Evolutionary conservation across 92 coral and sea anemone species (phyloP).

Genomic region (Epizoanthus ramosus): DNA sequence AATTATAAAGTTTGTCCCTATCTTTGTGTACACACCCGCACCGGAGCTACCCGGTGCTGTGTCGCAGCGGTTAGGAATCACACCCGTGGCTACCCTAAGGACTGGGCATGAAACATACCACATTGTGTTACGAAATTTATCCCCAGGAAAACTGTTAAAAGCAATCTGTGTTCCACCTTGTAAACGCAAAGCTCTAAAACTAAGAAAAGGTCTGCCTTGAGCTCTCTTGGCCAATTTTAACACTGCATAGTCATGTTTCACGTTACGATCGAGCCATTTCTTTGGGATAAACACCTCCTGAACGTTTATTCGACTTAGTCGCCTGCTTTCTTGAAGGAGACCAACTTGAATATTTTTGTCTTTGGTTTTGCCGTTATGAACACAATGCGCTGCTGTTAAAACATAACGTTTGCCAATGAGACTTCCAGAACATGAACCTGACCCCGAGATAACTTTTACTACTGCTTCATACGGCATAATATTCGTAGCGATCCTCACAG

Average conservation of each 20-base stretch:
- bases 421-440: slow-evolving; percentile 22
- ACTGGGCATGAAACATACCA: slow-evolving; percentile 27
- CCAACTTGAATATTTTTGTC: slow-evolving; percentile 23
- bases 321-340: slow-evolving; percentile 22
- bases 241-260: slow-evolving; percentile 22
- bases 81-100: not conserved
- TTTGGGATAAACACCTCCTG: slow-evolving; percentile 7
- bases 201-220: slow-evolving; percentile 5
- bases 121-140: slow-evolving; percentile 18
- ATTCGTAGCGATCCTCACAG: not conserved
- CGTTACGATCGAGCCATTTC: slow-evolving; percentile 7
- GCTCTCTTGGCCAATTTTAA: slow-evolving; percentile 11
- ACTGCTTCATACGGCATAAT: slow-evolving; percentile 34
- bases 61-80: slow-evolving; percentile 9
- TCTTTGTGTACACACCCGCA: slow-evolving; percentile 14
- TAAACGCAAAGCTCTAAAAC: not conserved
- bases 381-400: slow-evolving; percentile 27
- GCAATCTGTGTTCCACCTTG: slow-evolving; percentile 1
- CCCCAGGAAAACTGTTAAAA: slow-evolving; percentile 16
- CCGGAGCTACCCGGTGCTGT: slow-evolving; percentile 30
- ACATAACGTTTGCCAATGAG: slow-evolving; percentile 5
- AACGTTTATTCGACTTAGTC: not conserved
- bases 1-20: slow-evolving; percentile 10
- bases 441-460: slow-evolving; percentile 1
- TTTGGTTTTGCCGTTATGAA: slow-evolving; percentile 23